Evolutionary conservation across 1,140 invertebrate genomes (phyloP), one percentile per base, ranked within the genome.

Genomic region (Alviniconcha marisindica): DNA sequence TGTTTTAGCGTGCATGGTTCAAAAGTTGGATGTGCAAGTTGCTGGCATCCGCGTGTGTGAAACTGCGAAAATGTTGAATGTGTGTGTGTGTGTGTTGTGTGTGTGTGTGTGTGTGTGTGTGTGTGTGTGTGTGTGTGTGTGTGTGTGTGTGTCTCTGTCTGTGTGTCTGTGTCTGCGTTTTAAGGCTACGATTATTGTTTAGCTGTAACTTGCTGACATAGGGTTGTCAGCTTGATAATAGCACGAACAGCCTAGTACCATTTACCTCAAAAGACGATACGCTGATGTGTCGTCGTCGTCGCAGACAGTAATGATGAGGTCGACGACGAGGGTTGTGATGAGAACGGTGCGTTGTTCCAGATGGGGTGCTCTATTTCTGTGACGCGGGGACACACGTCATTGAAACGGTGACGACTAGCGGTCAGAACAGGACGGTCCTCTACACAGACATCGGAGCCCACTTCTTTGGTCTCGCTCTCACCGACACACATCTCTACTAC

Each of bases 301-400:
- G n/a, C n/a, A n/a, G n/a, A n/a, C n/a, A n/a, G n/a, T 85, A 82
- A 15, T 82, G 69, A 24, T 51, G 28, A 36, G 84, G 42, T 80
- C 78, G 83, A 12, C 82, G 82, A 33, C 82, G 38, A 73, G 48
- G 54, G 2, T 60, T 76, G 33, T 71, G 44, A 42, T 60, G 2
- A 24, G 12, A 14, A n/a, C 28, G 31, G n/a, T n/a, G 44, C 18
- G 44, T 10, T 63, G 4, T 7, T 78, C 0, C 81, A 89, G 88
- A 60, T 44, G 81, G 82, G 42, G 73, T 83, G 54, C 76, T 89
- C 31, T 87, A 85, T 44, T 87, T 87, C 78, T 87, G 87, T 73
- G 88, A 89, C 69, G 88, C 84, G 24, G 87, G 88, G 2, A 89
- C 88, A 12, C 86, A 88, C 63, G 83, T 82, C 73, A 89, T 89